Evolutionary conservation across 2,888 invertebrate genomes (phyloP).

Genomic region (Norana najaformis): DNA sequence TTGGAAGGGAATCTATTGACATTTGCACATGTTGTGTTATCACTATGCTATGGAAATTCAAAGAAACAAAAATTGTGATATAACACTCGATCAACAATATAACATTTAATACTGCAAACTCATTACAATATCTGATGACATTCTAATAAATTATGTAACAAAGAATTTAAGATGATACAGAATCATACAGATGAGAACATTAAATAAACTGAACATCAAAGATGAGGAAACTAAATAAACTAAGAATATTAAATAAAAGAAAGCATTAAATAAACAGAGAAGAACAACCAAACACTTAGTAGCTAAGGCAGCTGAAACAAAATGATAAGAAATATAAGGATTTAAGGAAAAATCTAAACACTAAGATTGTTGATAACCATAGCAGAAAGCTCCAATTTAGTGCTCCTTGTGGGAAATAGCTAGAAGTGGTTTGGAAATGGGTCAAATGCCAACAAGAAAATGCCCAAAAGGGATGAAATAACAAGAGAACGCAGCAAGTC

Average conservation of each 20-base stretch:
- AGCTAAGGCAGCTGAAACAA: background rate
- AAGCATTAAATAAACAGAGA: too few relatives aligned
- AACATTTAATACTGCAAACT: background rate
- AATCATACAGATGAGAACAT: too few relatives aligned
- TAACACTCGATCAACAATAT: background rate
- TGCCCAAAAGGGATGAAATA: background rate
- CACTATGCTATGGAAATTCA: background rate
- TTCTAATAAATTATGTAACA: background rate
- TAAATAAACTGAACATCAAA: too few relatives aligned
- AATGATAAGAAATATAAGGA: background rate
- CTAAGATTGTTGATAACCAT: background rate
- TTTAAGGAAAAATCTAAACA: background rate
- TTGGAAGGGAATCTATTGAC: background rate
- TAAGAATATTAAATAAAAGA: too few relatives aligned
- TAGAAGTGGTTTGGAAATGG: background rate
- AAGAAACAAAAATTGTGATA: background rate
- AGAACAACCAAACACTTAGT: background rate
- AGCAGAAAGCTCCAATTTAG: background rate
- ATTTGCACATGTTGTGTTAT: background rate
- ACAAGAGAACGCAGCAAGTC: background rate
- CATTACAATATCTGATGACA: background rate
- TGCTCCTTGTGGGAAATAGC: background rate
- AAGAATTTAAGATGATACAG: background rate
- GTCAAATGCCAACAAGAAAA: conserved; percentile 5
- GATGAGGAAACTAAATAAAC: too few relatives aligned